A percentile compares a stretch with the other conserved stretches of the same genome.
These are phyloP conservation scores for Myrmophylax atrothorax DNA, from an alignment of 2,113 vertebrate species.

Conservation along the genomic window DNA sequence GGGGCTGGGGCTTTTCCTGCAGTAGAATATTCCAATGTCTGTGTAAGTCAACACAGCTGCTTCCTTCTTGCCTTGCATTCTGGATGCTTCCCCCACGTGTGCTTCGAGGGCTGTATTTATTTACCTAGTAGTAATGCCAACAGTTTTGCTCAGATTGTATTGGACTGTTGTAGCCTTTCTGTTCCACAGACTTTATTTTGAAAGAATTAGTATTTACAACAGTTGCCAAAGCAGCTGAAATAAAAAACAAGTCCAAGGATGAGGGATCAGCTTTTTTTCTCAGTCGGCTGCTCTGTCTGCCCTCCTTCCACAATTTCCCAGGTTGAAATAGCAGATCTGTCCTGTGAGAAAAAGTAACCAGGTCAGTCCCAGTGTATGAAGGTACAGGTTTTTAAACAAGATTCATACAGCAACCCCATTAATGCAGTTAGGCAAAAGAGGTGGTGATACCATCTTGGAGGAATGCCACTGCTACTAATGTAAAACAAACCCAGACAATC, in stretches of 20 bases:
- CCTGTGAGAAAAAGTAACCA: slow-evolving; percentile 67
- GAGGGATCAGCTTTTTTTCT: slow-evolving; percentile 3
- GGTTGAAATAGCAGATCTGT: slow-evolving; percentile 84
- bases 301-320: slow-evolving; percentile 82
- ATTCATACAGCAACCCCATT: neutral
- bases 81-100: neutral
- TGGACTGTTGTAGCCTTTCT: neutral
- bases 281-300: neutral
- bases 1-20: neutral
- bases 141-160: neutral
- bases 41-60: neutral
- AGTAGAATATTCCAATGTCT: fast-evolving
- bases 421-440: neutral
- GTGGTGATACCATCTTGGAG: neutral
- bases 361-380: neutral
- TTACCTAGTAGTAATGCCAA: neutral
- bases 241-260: neutral
- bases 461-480: neutral
- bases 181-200: neutral
- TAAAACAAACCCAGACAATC: neutral
- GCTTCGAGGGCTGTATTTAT: neutral
- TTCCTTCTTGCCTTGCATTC: fast-evolving
- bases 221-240: neutral
- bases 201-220: neutral
- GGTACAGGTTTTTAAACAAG: neutral